A percentile compares a stretch with the other conserved stretches of the same genome.
These are phyloP conservation scores for Erythrocercus mccallii DNA, from an alignment of 2,113 vertebrate species.

Conservation along the genomic window DNA sequence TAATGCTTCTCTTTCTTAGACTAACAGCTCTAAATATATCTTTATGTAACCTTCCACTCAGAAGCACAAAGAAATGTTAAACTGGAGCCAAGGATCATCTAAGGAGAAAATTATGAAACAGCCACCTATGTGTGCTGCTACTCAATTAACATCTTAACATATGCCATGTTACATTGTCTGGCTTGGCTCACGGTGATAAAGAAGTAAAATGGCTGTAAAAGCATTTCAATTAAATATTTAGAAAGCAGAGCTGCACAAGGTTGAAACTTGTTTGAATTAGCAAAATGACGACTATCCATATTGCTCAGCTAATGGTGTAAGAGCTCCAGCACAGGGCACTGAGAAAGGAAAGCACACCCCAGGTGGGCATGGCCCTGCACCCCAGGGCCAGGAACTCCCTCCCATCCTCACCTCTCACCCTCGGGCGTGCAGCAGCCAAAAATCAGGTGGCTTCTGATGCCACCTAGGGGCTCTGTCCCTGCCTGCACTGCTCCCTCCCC, in stretches of 20 bases:
- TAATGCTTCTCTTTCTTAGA: conserved; percentile 39
- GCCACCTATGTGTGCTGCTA: conserved; percentile 7
- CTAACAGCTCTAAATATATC: conserved; percentile 54
- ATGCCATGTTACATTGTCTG: conserved; percentile 46
- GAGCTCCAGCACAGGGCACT: background rate
- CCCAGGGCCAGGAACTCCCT: background rate
- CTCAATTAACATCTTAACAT: conserved; percentile 60
- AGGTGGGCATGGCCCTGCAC: fast-evolving
- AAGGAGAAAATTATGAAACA: conserved; percentile 52
- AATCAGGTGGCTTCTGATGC: conserved; percentile 23
- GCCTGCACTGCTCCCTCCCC: background rate
- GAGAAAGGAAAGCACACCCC: background rate
- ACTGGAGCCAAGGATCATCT: conserved; percentile 48
- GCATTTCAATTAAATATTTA: conserved; percentile 60
- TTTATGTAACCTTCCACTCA: conserved; percentile 39
- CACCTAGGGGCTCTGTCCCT: conserved; percentile 42
- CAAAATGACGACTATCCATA: background rate
- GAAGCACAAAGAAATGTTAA: conserved; percentile 48
- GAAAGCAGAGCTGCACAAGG: conserved; percentile 13
- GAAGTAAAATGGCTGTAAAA: conserved; percentile 58
- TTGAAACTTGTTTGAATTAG: background rate
- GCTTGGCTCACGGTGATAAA: conserved; percentile 16
- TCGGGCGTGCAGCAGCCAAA: background rate
- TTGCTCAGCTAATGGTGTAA: background rate
- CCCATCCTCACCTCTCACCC: background rate